Evolutionary conservation across 2,888 invertebrate genomes (phyloP).

Genomic region (Tyria jacobaeae): DNA sequence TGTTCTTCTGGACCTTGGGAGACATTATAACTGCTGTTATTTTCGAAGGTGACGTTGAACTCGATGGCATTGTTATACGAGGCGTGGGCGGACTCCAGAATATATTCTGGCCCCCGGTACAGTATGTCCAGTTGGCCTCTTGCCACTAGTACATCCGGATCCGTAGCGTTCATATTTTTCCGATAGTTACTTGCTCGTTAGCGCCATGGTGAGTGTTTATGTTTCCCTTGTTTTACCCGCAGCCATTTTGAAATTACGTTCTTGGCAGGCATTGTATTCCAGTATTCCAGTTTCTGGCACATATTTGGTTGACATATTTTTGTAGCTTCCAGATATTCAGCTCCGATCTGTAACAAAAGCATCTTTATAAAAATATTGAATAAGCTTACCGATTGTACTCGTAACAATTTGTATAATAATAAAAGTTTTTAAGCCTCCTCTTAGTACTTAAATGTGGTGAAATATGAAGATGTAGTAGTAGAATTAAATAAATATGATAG

Average conservation of each 20-base stretch:
- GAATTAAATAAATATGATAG: neutral
- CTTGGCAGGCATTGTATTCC: conserved; percentile 81
- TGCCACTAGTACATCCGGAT: conserved; percentile 76
- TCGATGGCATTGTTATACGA: conserved; percentile 68
- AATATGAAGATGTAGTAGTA: neutral
- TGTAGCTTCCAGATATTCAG: conserved; percentile 54
- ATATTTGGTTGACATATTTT: conserved; percentile 77
- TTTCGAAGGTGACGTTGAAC: conserved; percentile 73
- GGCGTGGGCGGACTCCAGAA: conserved; percentile 59
- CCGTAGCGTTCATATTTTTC: conserved; percentile 82
- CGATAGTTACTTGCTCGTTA: conserved; percentile 74
- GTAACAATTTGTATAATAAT: neutral
- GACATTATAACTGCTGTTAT: conserved; percentile 64
- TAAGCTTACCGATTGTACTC: neutral
- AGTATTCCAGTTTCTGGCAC: conserved; percentile 73
- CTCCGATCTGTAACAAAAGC: conserved; percentile 73
- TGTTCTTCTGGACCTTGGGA: conserved; percentile 65
- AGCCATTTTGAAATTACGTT: conserved; percentile 84
- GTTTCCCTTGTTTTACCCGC: conserved; percentile 81
- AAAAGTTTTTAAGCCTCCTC: neutral
- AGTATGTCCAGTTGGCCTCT: conserved; percentile 75
- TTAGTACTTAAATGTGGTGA: neutral
- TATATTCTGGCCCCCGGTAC: conserved; percentile 71
- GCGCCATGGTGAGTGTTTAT: conserved; percentile 82
- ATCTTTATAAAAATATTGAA: conserved; percentile 15